Percentiles rank a stretch among this genome's conserved stretches.
Evolutionary conservation across 2,797 vertebrate genomes (phyloP).

Genomic region (Gorsachius magnificus): DNA sequence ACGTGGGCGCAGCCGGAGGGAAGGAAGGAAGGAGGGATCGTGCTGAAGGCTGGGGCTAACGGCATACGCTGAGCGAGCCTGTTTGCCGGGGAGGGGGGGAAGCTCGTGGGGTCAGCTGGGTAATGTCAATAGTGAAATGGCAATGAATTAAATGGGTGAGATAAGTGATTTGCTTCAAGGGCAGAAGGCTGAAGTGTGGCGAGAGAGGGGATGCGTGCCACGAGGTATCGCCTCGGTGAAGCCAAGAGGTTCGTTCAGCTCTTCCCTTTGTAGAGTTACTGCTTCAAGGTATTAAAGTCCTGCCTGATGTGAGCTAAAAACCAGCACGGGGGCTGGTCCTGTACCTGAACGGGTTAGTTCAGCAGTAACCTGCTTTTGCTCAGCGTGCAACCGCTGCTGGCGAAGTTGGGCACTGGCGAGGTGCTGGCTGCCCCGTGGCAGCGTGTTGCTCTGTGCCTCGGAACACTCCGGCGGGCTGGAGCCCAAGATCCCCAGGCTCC

Average conservation of each 20-base stretch:
- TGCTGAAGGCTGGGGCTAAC: not conserved
- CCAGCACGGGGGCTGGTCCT: accelerated
- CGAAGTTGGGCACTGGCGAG: not conserved
- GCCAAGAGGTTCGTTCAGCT: accelerated
- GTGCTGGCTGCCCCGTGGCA: not conserved
- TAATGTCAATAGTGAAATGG: accelerated
- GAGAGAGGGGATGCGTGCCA: accelerated
- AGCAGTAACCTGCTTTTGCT: not conserved
- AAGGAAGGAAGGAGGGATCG: not conserved
- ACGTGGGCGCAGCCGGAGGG: not conserved
- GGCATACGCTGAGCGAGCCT: not conserved
- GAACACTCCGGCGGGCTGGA: accelerated
- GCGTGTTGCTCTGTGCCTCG: accelerated
- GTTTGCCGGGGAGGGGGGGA: accelerated
- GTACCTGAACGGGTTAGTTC: accelerated
- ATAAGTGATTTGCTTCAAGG: not conserved
- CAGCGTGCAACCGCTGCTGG: accelerated
- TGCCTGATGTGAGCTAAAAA: not conserved
- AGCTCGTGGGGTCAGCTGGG: not conserved
- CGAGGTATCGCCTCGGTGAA: accelerated
- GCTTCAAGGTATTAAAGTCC: accelerated
- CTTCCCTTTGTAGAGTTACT: not conserved
- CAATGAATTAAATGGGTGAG: not conserved
- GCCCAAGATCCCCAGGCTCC: not conserved
- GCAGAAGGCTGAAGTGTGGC: accelerated